Conservation (phyloP, 1,140 invertebrate genomes). For the Leptopilina clavipes region DNA sequence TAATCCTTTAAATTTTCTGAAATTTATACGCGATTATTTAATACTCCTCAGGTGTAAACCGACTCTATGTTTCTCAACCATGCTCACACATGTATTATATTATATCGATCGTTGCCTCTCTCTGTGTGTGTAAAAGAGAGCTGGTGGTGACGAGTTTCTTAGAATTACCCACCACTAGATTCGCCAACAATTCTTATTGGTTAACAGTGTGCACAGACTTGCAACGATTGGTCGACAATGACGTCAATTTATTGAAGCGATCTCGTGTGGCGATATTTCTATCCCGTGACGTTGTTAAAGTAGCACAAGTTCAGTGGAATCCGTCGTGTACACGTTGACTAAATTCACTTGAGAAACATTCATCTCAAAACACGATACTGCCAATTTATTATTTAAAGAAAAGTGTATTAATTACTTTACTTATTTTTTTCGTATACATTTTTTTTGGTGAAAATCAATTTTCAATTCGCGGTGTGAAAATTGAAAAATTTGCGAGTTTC, state of each 20-base stretch:
- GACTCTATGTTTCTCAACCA: too few species aligned
- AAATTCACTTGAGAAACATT: not conserved
- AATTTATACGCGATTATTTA: too few species aligned
- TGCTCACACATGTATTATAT: too few species aligned
- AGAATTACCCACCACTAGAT: not conserved
- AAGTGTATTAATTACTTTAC: not conserved
- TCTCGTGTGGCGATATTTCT: not conserved
- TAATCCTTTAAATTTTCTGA: too few species aligned
- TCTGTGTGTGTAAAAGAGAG: too few species aligned
- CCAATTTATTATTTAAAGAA: not conserved
- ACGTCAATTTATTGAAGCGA: not conserved
- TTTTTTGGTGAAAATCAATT: not conserved
- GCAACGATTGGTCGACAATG: not conserved
- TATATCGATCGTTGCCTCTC: not conserved
- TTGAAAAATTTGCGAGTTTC: not conserved
- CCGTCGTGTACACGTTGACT: slow-evolving; percentile 6
- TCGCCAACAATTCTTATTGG: not conserved
- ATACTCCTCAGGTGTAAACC: too few species aligned
- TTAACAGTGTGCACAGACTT: not conserved
- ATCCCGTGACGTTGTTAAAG: slow-evolving; percentile 55
- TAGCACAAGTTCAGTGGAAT: slow-evolving; percentile 35
- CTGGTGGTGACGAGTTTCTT: not conserved
- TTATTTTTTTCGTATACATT: too few species aligned
- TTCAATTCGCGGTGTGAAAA: not conserved
- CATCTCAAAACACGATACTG: not conserved